These are phyloP conservation scores for Euplexia lucipara DNA, from an alignment of 2,888 invertebrate species.

Conservation along the genomic window DNA sequence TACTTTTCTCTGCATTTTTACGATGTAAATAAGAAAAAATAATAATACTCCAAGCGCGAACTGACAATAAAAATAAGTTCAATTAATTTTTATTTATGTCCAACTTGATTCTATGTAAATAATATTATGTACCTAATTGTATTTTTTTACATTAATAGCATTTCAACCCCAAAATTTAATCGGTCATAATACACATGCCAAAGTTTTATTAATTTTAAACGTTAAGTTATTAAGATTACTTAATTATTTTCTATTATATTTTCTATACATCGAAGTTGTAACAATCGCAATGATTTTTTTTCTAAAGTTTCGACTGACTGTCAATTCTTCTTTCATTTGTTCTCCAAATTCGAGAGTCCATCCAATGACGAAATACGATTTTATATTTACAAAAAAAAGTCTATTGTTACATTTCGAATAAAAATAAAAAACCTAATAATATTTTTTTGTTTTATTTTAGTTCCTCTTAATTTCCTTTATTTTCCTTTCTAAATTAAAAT, in stretches of 20 bases:
- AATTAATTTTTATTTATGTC: constrained; percentile 82
- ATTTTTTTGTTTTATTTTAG: constrained; percentile 78
- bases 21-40: constrained; percentile 81
- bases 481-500: constrained; percentile 57
- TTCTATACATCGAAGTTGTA: constrained; percentile 78
- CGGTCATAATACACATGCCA: constrained; percentile 90
- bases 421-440: constrained; percentile 84
- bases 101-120: constrained; percentile 80
- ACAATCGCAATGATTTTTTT: constrained; percentile 69
- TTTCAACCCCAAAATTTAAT: constrained; percentile 88
- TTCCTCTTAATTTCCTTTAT: constrained; percentile 56
- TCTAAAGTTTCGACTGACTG: constrained; percentile 60
- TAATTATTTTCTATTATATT: constrained; percentile 79
- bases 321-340: constrained; percentile 65
- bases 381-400: constrained; percentile 84
- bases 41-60: constrained; percentile 90
- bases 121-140: constrained; percentile 77
- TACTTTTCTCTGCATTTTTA: constrained; percentile 75
- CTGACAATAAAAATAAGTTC: constrained; percentile 90
- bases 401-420: constrained; percentile 89
- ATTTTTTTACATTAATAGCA: constrained; percentile 85
- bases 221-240: constrained; percentile 87
- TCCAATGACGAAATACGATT: constrained; percentile 88
- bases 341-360: constrained; percentile 82
- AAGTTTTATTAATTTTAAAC: constrained; percentile 89